A percentile compares a stretch with the other conserved stretches of the same genome.
These are phyloP conservation scores for Leuciscus idus DNA, from an alignment of 2,113 vertebrate genomes.

Conservation along the genomic window DNA sequence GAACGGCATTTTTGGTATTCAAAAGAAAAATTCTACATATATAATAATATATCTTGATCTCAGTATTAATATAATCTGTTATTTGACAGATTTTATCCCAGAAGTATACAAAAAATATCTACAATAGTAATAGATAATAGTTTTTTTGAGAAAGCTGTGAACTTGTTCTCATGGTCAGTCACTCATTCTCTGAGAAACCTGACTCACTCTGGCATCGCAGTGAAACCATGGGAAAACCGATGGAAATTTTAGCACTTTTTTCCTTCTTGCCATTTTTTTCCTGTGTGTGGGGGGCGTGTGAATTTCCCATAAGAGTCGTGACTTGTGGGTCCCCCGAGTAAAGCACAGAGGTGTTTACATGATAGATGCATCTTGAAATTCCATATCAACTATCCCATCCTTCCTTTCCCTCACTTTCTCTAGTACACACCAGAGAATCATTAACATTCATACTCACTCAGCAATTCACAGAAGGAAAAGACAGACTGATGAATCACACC, in stretches of 20 bases:
- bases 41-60: not conserved
- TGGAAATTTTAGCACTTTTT: slow-evolving; percentile 39
- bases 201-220: not conserved
- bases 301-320: slow-evolving; percentile 43
- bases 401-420: not conserved
- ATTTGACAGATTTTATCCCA: not conserved
- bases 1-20: no score
- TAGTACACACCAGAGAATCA: slow-evolving; percentile 5
- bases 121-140: not conserved
- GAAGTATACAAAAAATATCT: not conserved
- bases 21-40: no score
- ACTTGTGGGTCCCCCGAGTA: slow-evolving; percentile 52
- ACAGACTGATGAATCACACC: slow-evolving; percentile 44
- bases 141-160: not conserved
- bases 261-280: not conserved
- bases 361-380: slow-evolving; percentile 13
- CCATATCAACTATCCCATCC: not conserved
- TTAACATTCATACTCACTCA: slow-evolving; percentile 49
- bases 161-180: slow-evolving; percentile 11
- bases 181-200: slow-evolving; percentile 29
- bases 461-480: slow-evolving; percentile 38
- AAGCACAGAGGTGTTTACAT: slow-evolving; percentile 13
- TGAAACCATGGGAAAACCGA: slow-evolving; percentile 40
- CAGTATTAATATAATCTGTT: not conserved
- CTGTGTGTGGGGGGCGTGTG: slow-evolving; percentile 49